These are phyloP conservation scores for Spheniscus humboldti DNA, from an alignment of 2,797 vertebrate species.

Conservation along the genomic window DNA sequence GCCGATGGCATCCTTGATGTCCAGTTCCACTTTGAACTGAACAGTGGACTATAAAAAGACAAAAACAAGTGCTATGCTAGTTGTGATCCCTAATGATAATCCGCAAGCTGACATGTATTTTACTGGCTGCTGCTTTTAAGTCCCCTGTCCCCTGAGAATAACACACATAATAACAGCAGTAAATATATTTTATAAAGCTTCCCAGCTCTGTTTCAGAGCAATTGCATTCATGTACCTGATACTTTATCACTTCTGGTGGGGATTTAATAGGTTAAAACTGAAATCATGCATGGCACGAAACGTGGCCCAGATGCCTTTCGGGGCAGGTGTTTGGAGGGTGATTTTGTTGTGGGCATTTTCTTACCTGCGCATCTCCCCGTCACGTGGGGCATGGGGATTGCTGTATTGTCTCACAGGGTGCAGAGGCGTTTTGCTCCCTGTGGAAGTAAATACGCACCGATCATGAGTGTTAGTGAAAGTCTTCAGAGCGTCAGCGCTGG, in stretches of 20 bases:
- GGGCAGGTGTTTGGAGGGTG: accelerated
- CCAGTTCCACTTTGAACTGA: accelerated
- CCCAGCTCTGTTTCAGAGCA: background rate
- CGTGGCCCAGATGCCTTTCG: background rate
- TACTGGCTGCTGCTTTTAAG: background rate
- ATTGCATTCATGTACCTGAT: background rate
- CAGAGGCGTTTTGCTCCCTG: background rate
- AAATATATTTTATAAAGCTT: background rate
- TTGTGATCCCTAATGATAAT: accelerated
- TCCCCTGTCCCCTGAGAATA: background rate
- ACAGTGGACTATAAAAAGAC: background rate
- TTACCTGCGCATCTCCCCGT: accelerated
- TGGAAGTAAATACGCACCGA: accelerated
- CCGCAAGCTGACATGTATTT: background rate
- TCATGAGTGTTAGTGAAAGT: background rate
- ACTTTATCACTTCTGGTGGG: background rate
- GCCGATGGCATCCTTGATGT: accelerated
- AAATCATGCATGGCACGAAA: accelerated
- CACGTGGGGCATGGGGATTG: accelerated
- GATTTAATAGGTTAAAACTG: background rate
- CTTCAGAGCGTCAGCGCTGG: background rate
- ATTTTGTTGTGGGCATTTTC: background rate
- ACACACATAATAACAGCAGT: background rate
- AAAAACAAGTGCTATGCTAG: accelerated
- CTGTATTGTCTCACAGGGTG: background rate